Evolutionary conservation across 2,797 vertebrate genomes (phyloP).

Genomic region (Labroides dimidiatus): DNA sequence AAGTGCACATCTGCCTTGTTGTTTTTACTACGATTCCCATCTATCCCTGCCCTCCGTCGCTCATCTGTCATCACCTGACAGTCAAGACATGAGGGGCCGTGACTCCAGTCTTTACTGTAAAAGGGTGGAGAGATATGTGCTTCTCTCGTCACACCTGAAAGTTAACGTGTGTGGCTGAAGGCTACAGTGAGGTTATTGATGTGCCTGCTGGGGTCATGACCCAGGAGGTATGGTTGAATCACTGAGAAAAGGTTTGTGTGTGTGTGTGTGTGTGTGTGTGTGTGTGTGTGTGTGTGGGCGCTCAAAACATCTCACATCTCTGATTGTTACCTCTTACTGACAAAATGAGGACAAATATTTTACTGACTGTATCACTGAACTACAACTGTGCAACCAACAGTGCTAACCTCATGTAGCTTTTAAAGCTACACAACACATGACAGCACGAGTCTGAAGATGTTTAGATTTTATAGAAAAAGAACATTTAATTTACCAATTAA

Average conservation of each 20-base stretch:
- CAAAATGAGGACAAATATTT: conserved; percentile 10
- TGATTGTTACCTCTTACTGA: conserved; percentile 26
- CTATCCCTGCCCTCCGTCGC: conserved; percentile 65
- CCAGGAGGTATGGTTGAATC: conserved; percentile 48
- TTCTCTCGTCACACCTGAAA: conserved; percentile 43
- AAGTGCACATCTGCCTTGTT: conserved; percentile 79
- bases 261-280: conserved; percentile 29
- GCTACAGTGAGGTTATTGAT: conserved; percentile 47
- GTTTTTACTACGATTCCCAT: conserved; percentile 80
- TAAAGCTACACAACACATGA: neutral
- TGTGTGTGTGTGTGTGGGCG: conserved; percentile 19
- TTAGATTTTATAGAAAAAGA: neutral
- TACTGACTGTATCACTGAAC: neutral
- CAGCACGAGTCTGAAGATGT: neutral
- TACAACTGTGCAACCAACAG: neutral
- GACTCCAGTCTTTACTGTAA: conserved; percentile 73
- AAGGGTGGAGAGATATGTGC: conserved; percentile 50
- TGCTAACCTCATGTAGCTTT: neutral
- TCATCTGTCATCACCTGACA: conserved; percentile 75
- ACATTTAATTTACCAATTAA: too few relatives aligned
- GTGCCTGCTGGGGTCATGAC: conserved; percentile 60
- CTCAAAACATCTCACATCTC: conserved; percentile 31
- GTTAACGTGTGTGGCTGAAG: conserved; percentile 36
- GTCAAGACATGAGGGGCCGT: conserved; percentile 52
- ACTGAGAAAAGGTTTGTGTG: conserved; percentile 34